Base-by-base conservation (phyloP, 2,113 vertebrate genomes). In the Dipodomys merriami region DNA sequence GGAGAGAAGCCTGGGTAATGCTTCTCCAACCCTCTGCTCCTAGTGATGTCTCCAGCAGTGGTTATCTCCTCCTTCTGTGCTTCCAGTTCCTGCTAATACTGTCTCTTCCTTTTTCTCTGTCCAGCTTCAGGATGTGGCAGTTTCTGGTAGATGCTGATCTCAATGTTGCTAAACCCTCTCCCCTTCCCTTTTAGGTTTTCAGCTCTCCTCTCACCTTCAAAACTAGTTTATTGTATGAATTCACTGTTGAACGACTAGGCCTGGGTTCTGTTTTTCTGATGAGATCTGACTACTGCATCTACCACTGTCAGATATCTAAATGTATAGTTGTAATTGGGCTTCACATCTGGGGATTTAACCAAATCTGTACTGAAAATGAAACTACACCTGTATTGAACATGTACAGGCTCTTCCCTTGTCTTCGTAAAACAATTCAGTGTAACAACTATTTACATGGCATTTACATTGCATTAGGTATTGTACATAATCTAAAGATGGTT, bases 101-200 rank as follows among this genome's bases (percentile, higher is more conserved):
- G 4, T 82, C 64, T 33, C 11, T 68, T 49, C 25, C 6, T 88
- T 74, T 90, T 74, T 72, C 25, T 64, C 30, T 83, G 27, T 57
- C 53, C 44, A 90, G 49, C 15, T 12, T 25, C 39, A 23, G 60
- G 60, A 83, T 71, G 60, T 44, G 79, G 71, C 13, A 35, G 76
- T 83, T 95, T 86, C 73, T 64, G 72, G 49, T 7, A 27, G 33
- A 35, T 90, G 49, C 46, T 64, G 15, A 11, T 65, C 35, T 74
- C 53, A 30, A 73, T 49, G 22, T 65, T 76, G n/a, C 20, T 53
- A 23, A 15, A 27, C 25, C 30, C 19, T 80, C 15, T 57, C 53
- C 53, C 62, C 23, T 22, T 30, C 57, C 57, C 1, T 44, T 33
- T 76, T 83, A 78, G 60, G 39, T 39, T 90, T 95, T 77, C 83